Percentiles rank a stretch among this genome's conserved stretches.
Conservation (phyloP, 2,888 invertebrate species). For the Peribatodes rhomboidaria region DNA sequence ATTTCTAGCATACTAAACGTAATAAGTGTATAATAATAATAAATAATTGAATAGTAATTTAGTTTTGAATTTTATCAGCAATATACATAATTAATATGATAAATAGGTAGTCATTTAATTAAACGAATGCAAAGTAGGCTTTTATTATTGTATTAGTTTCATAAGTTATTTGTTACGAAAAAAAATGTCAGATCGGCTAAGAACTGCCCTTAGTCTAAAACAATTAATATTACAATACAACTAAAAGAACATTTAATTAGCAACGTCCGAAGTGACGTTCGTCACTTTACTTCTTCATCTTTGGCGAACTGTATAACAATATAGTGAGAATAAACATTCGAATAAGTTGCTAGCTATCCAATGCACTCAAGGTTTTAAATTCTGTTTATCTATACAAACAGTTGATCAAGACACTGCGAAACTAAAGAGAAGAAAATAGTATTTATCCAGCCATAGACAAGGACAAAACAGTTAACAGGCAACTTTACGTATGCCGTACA, state of each 20-base stretch:
- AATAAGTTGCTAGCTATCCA: slow-evolving; percentile 55
- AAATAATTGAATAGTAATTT: slow-evolving; percentile 87
- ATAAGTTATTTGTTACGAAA: slow-evolving; percentile 69
- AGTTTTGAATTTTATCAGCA: slow-evolving; percentile 84
- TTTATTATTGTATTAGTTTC: slow-evolving; percentile 81
- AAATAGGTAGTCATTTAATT: slow-evolving; percentile 74
- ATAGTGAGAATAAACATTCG: slow-evolving; percentile 67
- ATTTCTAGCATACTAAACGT: slow-evolving; percentile 87
- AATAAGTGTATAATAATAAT: slow-evolving; percentile 87
- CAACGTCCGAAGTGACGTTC: slow-evolving; percentile 73
- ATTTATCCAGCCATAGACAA: slow-evolving; percentile 40
- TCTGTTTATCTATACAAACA: slow-evolving; percentile 46
- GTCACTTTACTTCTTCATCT: slow-evolving; percentile 77
- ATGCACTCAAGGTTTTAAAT: slow-evolving; percentile 48
- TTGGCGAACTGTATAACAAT: slow-evolving; percentile 83
- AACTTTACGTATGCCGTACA: neutral
- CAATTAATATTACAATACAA: slow-evolving; percentile 60
- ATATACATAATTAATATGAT: slow-evolving; percentile 81
- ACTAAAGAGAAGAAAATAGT: slow-evolving; percentile 20
- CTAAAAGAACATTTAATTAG: slow-evolving; percentile 72
- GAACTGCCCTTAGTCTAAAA: slow-evolving; percentile 55
- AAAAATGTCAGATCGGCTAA: slow-evolving; percentile 62
- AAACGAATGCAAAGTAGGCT: slow-evolving; percentile 83
- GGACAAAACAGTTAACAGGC: slow-evolving; percentile 13
- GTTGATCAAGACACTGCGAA: slow-evolving; percentile 38